phyloP scores from a whole-genome alignment of 2,888 invertebrate species.

The Caenorhabditis doughertyi region DNA sequence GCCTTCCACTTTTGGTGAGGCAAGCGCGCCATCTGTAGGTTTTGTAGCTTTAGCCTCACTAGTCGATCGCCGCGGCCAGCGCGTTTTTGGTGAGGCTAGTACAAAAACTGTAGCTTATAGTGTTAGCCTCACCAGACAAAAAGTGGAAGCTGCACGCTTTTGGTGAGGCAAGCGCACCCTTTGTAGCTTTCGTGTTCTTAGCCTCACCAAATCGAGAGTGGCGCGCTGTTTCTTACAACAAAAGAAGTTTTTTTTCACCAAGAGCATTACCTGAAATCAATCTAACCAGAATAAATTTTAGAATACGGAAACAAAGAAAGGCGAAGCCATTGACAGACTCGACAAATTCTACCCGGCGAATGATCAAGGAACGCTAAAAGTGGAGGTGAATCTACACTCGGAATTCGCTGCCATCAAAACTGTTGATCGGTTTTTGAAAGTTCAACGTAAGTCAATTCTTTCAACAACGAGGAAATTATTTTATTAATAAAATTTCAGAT shows the following conservation, averaged over 20 bases:
- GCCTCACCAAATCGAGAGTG: no score
- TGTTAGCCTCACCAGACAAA: not conserved
- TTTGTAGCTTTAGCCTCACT: not conserved
- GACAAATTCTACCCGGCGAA: conserved; percentile 51
- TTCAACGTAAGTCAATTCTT: conserved; percentile 38
- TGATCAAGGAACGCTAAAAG: conserved; percentile 16
- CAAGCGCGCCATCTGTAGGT: no score
- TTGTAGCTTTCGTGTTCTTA: no score
- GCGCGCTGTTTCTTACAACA: no score
- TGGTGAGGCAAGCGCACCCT: no score
- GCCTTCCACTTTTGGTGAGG: no score
- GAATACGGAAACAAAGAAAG: not conserved
- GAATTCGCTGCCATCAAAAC: conserved; percentile 9
- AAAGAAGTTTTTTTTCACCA: no score
- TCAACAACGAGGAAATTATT: not conserved
- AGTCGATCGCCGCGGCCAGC: not conserved
- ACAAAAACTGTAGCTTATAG: not conserved
- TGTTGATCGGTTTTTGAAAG: conserved; percentile 15
- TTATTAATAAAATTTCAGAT: conserved; percentile 21
- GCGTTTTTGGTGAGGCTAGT: not conserved
- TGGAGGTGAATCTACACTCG: conserved; percentile 16
- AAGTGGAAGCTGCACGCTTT: no score
- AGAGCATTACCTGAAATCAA: no score
- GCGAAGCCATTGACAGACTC: not conserved
- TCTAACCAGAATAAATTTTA: not conserved